A percentile compares a stretch with the other conserved stretches of the same genome.
phyloP scores from a whole-genome alignment of 2,797 vertebrate species.

The Diplodus sargus region DNA sequence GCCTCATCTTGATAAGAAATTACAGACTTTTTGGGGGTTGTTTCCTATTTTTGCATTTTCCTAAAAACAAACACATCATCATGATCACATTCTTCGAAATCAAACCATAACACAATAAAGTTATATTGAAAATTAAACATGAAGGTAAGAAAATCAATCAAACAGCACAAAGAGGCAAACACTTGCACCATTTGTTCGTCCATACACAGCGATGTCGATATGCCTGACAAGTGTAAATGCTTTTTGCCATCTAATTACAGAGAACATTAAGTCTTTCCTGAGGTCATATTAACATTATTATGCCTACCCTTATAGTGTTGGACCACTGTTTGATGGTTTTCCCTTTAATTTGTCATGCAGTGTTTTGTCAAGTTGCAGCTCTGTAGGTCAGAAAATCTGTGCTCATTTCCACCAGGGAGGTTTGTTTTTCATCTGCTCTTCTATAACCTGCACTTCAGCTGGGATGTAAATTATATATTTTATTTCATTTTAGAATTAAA shows the following conservation, averaged over 20 bases:
- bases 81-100: neutral
- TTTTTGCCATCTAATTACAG: no score
- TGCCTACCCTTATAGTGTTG: no score
- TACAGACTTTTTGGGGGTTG: neutral
- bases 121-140: neutral
- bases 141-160: neutral
- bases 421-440: neutral
- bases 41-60: neutral
- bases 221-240: no score
- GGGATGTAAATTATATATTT: neutral
- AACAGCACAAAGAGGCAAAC: neutral
- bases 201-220: no score
- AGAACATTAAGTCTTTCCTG: no score
- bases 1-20: neutral
- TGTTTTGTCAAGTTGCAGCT: no score
- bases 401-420: no score
- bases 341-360: no score
- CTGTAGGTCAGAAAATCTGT: no score
- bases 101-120: neutral
- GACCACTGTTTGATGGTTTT: no score
- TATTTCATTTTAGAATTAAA: neutral
- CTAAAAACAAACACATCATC: neutral
- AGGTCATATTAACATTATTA: no score
- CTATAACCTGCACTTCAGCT: neutral
- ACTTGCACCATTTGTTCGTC: no score